These are phyloP conservation scores for Cheirogaleus major DNA, from an alignment of 2,797 vertebrate species.

Conservation along the genomic window DNA sequence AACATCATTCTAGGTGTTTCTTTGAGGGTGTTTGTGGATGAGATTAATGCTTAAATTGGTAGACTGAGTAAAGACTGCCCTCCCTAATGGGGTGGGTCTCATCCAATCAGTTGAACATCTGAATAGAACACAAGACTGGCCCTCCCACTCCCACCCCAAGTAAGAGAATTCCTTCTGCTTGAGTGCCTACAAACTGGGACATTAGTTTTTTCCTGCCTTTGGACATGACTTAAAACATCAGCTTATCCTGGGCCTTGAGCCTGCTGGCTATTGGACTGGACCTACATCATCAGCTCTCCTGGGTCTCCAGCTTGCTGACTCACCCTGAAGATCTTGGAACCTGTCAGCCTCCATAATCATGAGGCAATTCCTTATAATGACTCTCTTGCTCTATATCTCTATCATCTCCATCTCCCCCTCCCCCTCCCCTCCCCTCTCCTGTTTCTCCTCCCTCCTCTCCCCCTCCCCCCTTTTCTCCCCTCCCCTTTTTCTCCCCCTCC, in stretches of 20 bases:
- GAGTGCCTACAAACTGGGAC: neutral
- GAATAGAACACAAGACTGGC: neutral
- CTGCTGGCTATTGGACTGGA: neutral
- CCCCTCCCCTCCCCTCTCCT: neutral
- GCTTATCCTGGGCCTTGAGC: neutral
- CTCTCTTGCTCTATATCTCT: neutral
- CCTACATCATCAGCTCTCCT: neutral
- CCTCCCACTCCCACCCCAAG: neutral
- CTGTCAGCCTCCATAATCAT: neutral
- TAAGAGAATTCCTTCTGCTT: neutral
- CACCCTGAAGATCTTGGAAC: neutral
- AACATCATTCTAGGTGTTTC: neutral
- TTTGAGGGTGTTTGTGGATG: neutral
- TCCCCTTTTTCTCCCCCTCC: too few species aligned
- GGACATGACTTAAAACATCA: neutral
- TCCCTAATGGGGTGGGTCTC: neutral
- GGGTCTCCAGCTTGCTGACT: neutral
- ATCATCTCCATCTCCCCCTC: neutral
- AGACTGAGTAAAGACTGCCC: neutral
- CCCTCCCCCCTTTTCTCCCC: too few species aligned
- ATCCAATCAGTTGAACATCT: neutral
- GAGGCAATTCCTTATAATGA: neutral
- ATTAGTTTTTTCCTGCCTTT: neutral
- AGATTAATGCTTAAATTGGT: neutral
- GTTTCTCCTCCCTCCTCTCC: too few species aligned